A percentile compares a stretch with the other conserved stretches of the same genome.
phyloP scores from a whole-genome alignment of 2,888 invertebrate species.

The Alloscopus bannaensis region DNA sequence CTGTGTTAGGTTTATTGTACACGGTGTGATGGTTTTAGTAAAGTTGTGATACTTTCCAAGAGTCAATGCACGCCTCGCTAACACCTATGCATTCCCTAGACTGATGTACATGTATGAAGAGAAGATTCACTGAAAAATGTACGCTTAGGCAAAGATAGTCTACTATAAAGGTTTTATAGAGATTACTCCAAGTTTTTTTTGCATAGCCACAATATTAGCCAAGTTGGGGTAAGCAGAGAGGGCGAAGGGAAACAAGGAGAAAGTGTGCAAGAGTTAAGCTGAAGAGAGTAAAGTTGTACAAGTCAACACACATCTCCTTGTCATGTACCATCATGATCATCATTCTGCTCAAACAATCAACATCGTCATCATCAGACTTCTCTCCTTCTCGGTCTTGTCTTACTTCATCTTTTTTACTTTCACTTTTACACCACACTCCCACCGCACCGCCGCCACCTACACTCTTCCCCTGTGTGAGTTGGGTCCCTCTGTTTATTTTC shows the following conservation, averaged over 20 bases:
- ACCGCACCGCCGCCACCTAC: background rate
- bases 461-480: conserved; percentile 1
- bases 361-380: conserved; percentile 43
- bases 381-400: conserved; percentile 5
- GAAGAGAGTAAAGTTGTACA: conserved; percentile 49
- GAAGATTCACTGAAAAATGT: no score
- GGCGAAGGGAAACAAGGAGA: conserved; percentile 13
- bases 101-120: no score
- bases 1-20: no score
- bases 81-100: conserved; percentile 28
- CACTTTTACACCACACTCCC: background rate
- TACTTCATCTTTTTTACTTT: conserved; percentile 41
- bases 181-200: conserved; percentile 51
- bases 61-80: conserved; percentile 55
- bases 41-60: conserved; percentile 44
- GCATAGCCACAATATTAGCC: conserved; percentile 40
- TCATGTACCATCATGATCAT: conserved; percentile 50
- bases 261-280: conserved; percentile 5
- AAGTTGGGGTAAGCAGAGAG: conserved; percentile 20
- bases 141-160: no score
- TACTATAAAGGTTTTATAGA: no score
- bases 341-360: conserved; percentile 48
- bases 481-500: conserved; percentile 23
- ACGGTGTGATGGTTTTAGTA: conserved; percentile 12
- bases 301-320: conserved; percentile 55